These are phyloP conservation scores for Allacma fusca DNA, from an alignment of 2,888 invertebrate genomes.

Conservation along the genomic window DNA sequence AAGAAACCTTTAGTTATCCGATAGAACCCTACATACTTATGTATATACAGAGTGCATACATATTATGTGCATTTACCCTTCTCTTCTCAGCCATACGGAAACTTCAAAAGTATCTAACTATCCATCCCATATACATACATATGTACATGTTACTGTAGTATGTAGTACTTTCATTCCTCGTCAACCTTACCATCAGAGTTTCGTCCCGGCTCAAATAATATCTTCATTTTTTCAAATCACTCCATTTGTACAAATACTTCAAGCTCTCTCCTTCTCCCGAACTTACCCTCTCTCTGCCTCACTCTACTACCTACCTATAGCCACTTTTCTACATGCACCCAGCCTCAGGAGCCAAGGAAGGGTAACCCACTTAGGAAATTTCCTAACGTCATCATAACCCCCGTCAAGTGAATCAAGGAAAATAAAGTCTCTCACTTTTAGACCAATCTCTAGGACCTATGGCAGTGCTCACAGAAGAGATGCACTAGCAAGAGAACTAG, in stretches of 20 bases:
- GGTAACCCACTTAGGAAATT: conserved; percentile 1
- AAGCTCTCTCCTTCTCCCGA: neutral
- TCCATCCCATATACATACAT: neutral
- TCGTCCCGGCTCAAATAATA: conserved; percentile 6
- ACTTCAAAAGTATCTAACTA: no score
- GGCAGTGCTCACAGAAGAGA: neutral
- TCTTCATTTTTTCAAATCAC: conserved; percentile 10
- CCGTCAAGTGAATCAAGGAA: conserved; percentile 4
- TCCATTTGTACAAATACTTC: neutral
- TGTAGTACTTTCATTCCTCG: neutral
- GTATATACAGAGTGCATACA: no score
- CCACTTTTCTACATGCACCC: neutral
- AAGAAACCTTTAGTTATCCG: no score
- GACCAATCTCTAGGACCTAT: no score
- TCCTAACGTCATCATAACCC: conserved; percentile 6
- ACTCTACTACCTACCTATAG: neutral
- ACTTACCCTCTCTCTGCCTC: neutral
- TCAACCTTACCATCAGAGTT: neutral
- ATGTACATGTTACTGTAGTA: neutral
- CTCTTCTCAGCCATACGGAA: no score
- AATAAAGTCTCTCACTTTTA: neutral
- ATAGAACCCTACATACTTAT: no score
- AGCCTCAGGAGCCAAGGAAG: neutral
- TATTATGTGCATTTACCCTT: no score
- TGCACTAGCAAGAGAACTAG: neutral